Base-by-base conservation (phyloP, 2,797 vertebrate genomes). In the Monodelphis domestica region DNA sequence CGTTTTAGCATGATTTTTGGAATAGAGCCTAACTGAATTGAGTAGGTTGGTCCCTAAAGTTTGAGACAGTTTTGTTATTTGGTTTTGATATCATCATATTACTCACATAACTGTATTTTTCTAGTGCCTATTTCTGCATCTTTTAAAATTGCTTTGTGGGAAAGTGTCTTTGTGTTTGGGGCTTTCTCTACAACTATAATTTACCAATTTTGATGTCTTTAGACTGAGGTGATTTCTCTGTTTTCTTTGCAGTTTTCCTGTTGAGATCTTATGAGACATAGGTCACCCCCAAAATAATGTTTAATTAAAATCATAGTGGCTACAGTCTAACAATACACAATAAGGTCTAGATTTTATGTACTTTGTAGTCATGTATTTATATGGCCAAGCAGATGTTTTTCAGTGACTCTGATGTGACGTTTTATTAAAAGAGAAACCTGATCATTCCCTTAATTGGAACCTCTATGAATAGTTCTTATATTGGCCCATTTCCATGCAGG, bases 21-120 rank as follows among this genome's bases (percentile, higher is more conserved):
- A 28, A 0, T 33, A 33, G 26, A 59, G 26, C 38, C 28, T 9
- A 0, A 26, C 7, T 0, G 3, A 38, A 38, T 1, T 12, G 11
- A 28, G 28, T 1, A 4, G 52, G 5, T 24, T 53, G 6, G 52
- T 28, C 45, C 54, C 10, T 2, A 10, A 38, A 14, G 12, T 9
- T 0, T 0, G 2, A 5, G 0, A 54, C 91, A 87, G 2, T 7
- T 50, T 30, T 26, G 5, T 12, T 15, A 1, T 24, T 54, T 12
- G 12, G 55, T 15, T 50, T 10, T 7, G 57, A 45, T 84, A 45
- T 17, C 59, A 84, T 92, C 17, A 17, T 17, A 7, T 26, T 10
- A 26, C n/a, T 52, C 7, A 1, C 0, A 3, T 45, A 33, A 54
- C 52, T 5, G 29, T 54, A 7, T 53, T n/a, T 45, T 93, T 24